Base-by-base conservation (phyloP, 2,797 vertebrate species). In the Graptemys geographica region DNA sequence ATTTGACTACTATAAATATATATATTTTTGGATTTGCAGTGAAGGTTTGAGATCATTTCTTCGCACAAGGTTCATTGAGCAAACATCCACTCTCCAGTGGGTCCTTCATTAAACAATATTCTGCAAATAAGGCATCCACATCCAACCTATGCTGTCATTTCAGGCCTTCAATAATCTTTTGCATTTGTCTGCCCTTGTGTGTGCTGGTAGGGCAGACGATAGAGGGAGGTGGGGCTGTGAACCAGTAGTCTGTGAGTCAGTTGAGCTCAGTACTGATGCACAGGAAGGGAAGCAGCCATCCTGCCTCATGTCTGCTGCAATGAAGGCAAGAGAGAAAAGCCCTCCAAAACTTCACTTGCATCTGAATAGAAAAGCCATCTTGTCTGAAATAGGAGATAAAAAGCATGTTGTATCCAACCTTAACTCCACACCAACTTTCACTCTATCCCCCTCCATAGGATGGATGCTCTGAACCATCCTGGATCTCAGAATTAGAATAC, bases 241-340 rank as follows among this genome's bases (percentile, higher is more conserved):
- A 74, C 55, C 27, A 49, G 25, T 49, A 31, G 27, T 91, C 83
- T 83, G 37, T 21, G 72, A 79, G 84, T 86, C 87, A 69, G 49
- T 33, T 59, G 28, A 56, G 93, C 59, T 49, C 47, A 84, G n/a
- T 5, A 18, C 25, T 84, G 87, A 92, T 84, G 25, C 52, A 53
- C 69, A 51, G 51, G 28, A 31, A 41, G 92, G 82, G 90, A 95
- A 87, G 80, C 84, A 28, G 85, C 41, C 81, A 87, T 89, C 59
- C 95, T 93, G 94, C 31, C 47, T 86, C 55, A 94, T 80, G 59
- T 90, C 85, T 96, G 90, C 6, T 86, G 65, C 74, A 94, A 41
- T 21, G 44, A 78, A 49, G 44, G 74, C 44, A 49, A 49, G 25
- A 12, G 25, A 23, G 76, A 95, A 84, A 86, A 18, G 19, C 11